Conservation (phyloP, 92 coral and sea anemone genomes). For the Bergia sp. region DNA sequence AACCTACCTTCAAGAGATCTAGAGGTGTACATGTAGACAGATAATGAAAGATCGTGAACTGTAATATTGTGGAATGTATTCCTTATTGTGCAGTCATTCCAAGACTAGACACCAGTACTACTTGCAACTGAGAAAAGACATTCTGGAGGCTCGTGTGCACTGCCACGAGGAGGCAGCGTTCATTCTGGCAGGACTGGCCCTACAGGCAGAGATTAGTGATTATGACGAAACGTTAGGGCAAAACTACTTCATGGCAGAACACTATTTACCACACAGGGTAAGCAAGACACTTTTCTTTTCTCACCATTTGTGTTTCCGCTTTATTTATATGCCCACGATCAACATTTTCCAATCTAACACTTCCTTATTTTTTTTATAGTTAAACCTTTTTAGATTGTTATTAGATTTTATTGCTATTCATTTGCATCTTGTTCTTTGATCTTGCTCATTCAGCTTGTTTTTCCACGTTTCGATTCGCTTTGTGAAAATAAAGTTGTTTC, state of each 20-base stretch:
- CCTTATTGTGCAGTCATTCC: conserved; percentile 62
- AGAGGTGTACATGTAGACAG: no score
- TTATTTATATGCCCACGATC: neutral
- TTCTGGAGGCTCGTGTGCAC: conserved; percentile 77
- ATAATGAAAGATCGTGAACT: no score
- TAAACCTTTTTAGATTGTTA: no score
- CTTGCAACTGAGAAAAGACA: conserved; percentile 89
- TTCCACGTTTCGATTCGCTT: no score
- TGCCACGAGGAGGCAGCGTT: conserved; percentile 91
- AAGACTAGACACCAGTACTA: conserved; percentile 90
- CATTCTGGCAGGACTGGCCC: conserved; percentile 87
- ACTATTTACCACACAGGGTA: conserved; percentile 87
- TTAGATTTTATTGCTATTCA: no score
- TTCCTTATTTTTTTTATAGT: no score
- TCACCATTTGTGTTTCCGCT: neutral
- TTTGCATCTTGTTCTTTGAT: no score
- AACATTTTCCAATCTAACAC: neutral
- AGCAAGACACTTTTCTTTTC: conserved; percentile 1
- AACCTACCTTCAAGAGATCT: no score
- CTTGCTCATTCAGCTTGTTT: no score
- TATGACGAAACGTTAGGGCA: conserved; percentile 74
- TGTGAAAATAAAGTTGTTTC: no score
- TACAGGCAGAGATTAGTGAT: conserved; percentile 95
- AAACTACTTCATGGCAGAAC: conserved; percentile 84
- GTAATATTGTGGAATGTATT: neutral